phyloP scores from a whole-genome alignment of 2,888 invertebrate genomes.

The Melieria omissa region DNA sequence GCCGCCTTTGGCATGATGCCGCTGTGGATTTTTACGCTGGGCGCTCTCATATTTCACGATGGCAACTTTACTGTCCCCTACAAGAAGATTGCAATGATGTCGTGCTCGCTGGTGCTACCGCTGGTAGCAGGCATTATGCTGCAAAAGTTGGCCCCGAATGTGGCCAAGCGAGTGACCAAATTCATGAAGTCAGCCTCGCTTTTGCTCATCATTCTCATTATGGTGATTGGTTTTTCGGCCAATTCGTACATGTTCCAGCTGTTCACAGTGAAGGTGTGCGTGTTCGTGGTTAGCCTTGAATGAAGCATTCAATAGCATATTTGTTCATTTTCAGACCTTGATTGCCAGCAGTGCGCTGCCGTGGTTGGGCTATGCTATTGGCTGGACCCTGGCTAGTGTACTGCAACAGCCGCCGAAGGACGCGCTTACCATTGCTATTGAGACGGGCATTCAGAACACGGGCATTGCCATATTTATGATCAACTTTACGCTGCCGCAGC shows the following conservation, averaged over 20 bases:
- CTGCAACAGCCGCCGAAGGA: slow-evolving; percentile 74
- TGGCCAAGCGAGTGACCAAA: slow-evolving; percentile 76
- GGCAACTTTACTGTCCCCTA: slow-evolving; percentile 81
- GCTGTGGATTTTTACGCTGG: slow-evolving; percentile 87
- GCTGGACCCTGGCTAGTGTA: slow-evolving; percentile 72
- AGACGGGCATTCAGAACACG: slow-evolving; percentile 91
- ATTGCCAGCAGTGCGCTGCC: slow-evolving; percentile 83
- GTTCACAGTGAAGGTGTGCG: slow-evolving; percentile 82
- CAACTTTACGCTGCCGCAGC: slow-evolving; percentile 81
- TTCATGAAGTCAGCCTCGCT: slow-evolving; percentile 84
- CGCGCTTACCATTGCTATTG: slow-evolving; percentile 84
- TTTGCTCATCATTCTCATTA: slow-evolving; percentile 80
- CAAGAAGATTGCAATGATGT: slow-evolving; percentile 75
- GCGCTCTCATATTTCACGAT: slow-evolving; percentile 76
- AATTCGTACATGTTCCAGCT: slow-evolving; percentile 87
- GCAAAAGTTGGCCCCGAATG: slow-evolving; percentile 74
- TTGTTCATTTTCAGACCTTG: slow-evolving; percentile 71
- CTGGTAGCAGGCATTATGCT: slow-evolving; percentile 73
- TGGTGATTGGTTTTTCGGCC: slow-evolving; percentile 84
- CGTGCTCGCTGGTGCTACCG: slow-evolving; percentile 80
- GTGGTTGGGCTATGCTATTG: slow-evolving; percentile 80
- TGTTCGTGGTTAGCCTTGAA: not conserved
- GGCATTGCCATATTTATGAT: slow-evolving; percentile 89
- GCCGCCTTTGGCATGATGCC: slow-evolving; percentile 92
- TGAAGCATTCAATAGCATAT: not conserved